These are phyloP conservation scores for Cladorhizidae sp. DNA, from an alignment of 37 sponge, comb jelly and placozoan species.

Conservation along the genomic window DNA sequence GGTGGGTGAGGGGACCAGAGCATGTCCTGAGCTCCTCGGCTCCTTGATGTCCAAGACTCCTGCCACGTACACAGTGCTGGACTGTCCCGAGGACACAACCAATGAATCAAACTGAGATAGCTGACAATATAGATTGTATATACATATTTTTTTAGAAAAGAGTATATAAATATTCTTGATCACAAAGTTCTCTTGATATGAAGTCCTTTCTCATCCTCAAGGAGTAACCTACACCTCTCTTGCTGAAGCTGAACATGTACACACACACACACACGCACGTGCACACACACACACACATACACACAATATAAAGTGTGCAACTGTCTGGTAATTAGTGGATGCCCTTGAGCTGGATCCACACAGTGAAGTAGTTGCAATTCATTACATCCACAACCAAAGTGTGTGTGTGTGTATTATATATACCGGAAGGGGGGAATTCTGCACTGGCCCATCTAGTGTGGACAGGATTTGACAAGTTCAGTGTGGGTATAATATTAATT, in stretches of 20 bases:
- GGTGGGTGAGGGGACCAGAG: conserved; percentile 36
- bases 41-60: conserved; percentile 52
- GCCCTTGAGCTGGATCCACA: too few relatives aligned
- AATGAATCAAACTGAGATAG: neutral
- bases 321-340: too few relatives aligned
- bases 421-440: too few relatives aligned
- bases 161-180: neutral
- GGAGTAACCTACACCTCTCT: conserved; percentile 22
- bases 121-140: neutral
- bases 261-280: too few relatives aligned
- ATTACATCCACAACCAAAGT: too few relatives aligned
- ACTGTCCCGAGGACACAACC: conserved; percentile 3
- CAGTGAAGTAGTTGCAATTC: too few relatives aligned
- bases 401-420: too few relatives aligned
- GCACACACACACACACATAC: too few relatives aligned
- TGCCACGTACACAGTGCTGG: conserved; percentile 19
- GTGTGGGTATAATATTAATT: too few relatives aligned
- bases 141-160: neutral
- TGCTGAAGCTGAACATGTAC: neutral
- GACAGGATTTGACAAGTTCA: too few relatives aligned
- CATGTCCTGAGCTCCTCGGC: conserved; percentile 71
- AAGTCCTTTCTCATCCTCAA: conserved; percentile 46
- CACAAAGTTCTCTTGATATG: conserved; percentile 28
- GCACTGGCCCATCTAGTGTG: too few relatives aligned
- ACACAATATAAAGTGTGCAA: too few relatives aligned